A percentile compares a stretch with the other conserved stretches of the same genome.
Conservation (phyloP, 1,140 invertebrate species). For the Bathynomus jamesi region DNA sequence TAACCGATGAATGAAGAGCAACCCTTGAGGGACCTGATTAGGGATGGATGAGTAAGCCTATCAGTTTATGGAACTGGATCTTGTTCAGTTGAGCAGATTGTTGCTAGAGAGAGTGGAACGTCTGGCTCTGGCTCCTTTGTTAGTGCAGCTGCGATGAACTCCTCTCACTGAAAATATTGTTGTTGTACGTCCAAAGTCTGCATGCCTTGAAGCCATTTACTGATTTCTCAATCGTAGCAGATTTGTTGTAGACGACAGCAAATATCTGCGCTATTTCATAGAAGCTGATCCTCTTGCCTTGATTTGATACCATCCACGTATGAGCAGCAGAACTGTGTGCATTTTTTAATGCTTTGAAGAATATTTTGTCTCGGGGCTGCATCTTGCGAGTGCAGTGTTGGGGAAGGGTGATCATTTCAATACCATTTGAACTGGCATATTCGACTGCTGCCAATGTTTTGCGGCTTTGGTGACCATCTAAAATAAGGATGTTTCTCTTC, state of each 20-base stretch:
- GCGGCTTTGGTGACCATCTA: conserved; percentile 16
- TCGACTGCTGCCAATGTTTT: conserved; percentile 23
- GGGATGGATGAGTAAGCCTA: too few relatives aligned
- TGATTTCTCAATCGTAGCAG: conserved; percentile 38
- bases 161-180: conserved; percentile 33
- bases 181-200: conserved; percentile 36
- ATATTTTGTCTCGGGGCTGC: conserved; percentile 46
- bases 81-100: too few relatives aligned
- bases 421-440: conserved; percentile 39
- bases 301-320: conserved; percentile 40
- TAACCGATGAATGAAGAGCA: too few relatives aligned
- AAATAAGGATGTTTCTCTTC: not conserved
- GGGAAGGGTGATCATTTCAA: conserved; percentile 43
- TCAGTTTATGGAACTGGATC: too few relatives aligned
- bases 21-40: too few relatives aligned
- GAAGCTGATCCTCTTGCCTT: too few relatives aligned
- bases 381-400: conserved; percentile 44
- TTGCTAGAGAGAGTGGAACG: too few relatives aligned
- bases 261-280: conserved; percentile 38
- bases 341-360: conserved; percentile 43
- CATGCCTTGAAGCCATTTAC: conserved; percentile 36
- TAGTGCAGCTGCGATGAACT: too few relatives aligned
- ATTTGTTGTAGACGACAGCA: conserved; percentile 35
- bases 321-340: conserved; percentile 35
- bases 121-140: too few relatives aligned